These are phyloP conservation scores for Ectropis grisescens DNA, from an alignment of 1,140 invertebrate genomes.

Conservation along the genomic window DNA sequence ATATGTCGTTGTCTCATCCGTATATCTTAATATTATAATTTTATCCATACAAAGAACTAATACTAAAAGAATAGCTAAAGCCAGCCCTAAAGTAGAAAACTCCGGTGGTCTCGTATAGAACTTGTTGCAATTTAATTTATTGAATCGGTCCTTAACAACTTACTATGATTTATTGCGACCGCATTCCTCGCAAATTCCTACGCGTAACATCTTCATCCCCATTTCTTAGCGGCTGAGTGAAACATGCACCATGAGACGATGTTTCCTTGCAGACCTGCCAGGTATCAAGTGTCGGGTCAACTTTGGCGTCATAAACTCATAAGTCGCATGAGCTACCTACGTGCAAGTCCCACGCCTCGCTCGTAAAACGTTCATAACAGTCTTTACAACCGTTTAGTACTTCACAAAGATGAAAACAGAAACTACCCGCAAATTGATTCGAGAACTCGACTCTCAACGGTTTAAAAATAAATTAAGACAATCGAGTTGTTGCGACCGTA, in stretches of 20 bases:
- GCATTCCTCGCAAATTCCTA: constrained; percentile 21
- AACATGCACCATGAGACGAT: constrained; percentile 12
- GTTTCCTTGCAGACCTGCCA: constrained; percentile 17
- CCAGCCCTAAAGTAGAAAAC: too few relatives aligned
- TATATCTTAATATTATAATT: not conserved
- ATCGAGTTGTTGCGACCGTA: constrained; percentile 64
- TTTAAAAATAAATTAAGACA: constrained; percentile 51
- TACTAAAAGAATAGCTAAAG: not conserved
- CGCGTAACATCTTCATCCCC: constrained; percentile 22
- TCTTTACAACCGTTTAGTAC: constrained; percentile 18
- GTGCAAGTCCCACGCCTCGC: constrained; percentile 9
- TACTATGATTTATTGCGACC: constrained; percentile 12
- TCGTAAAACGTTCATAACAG: constrained; percentile 33
- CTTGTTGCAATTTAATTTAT: too few relatives aligned
- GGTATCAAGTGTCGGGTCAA: constrained; percentile 32
- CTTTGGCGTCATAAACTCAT: constrained; percentile 32
- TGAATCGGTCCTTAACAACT: constrained; percentile 1
- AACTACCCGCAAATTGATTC: not conserved
- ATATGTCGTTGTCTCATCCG: too few relatives aligned
- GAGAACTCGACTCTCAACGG: not conserved
- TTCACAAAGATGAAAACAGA: constrained; percentile 4
- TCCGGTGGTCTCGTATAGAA: too few relatives aligned
- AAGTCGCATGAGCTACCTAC: constrained; percentile 26
- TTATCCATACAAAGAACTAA: not conserved
- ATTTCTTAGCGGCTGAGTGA: constrained; percentile 21